phyloP scores from a whole-genome alignment of 2,888 invertebrate genomes.

The Yponomeuta malinellus region DNA sequence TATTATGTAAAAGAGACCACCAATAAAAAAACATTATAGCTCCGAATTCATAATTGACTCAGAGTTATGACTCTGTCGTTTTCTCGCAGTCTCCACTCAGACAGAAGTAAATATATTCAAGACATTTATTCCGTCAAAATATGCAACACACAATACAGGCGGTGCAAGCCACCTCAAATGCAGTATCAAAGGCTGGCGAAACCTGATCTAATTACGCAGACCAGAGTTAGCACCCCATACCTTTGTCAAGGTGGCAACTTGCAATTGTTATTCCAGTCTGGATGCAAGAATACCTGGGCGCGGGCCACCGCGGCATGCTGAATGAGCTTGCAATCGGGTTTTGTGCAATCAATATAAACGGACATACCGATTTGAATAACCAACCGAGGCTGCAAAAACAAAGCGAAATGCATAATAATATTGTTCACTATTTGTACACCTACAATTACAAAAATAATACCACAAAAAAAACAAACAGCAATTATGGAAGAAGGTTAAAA shows the following conservation, averaged over 20 bases:
- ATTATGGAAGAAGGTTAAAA: no score
- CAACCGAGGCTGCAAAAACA: neutral
- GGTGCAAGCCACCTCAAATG: neutral
- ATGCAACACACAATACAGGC: neutral
- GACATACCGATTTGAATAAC: conserved; percentile 15
- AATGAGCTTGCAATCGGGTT: conserved; percentile 40
- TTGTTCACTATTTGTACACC: no score
- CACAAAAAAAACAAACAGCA: no score
- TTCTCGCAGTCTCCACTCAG: no score
- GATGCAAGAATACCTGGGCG: conserved; percentile 4
- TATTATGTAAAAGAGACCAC: no score
- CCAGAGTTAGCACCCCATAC: conserved; percentile 1
- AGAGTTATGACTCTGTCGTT: no score
- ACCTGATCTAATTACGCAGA: conserved; percentile 3
- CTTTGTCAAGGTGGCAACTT: conserved; percentile 7
- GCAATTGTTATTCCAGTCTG: conserved; percentile 37
- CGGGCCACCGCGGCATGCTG: conserved; percentile 22
- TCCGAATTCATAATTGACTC: no score
- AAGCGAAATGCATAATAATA: no score
- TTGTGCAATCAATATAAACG: conserved; percentile 45
- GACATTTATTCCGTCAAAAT: neutral
- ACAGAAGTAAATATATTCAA: neutral
- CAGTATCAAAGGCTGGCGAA: conserved; percentile 4
- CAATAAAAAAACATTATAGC: no score
- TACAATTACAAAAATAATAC: no score